phyloP scores from a whole-genome alignment of 1,140 invertebrate species.

The Bombus superbus region DNA sequence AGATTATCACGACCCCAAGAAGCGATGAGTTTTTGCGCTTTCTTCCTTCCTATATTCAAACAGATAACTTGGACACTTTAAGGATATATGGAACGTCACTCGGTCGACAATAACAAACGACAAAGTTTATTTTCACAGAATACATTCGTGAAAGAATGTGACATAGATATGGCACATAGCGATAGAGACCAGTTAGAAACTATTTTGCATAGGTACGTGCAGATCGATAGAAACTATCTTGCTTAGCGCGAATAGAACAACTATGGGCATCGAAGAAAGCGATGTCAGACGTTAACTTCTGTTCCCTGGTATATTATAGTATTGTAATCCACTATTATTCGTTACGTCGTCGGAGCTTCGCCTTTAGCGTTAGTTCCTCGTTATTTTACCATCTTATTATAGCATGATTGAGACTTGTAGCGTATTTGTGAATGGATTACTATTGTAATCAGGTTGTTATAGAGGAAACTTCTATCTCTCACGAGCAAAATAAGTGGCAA shows the following conservation, averaged over 20 bases:
- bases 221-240: not conserved
- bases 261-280: not conserved
- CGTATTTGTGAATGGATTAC: slow-evolving; percentile 4
- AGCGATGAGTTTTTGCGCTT: slow-evolving; percentile 14
- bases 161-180: not conserved
- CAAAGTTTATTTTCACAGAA: not conserved
- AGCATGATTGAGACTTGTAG: not conserved
- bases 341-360: not conserved
- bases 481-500: not conserved
- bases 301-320: not conserved
- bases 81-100: not conserved
- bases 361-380: not conserved
- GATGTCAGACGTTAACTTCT: not conserved
- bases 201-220: not conserved
- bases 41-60: slow-evolving; percentile 30
- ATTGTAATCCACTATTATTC: not conserved
- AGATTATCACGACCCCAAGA: slow-evolving; percentile 52
- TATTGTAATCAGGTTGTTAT: not conserved
- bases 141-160: not conserved
- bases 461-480: not conserved
- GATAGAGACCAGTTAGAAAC: not conserved
- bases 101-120: not conserved
- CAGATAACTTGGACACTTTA: not conserved
- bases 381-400: not conserved
- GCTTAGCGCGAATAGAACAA: not conserved